phyloP scores from a whole-genome alignment of 2,797 vertebrate species.

The Psittacula derbiana region DNA sequence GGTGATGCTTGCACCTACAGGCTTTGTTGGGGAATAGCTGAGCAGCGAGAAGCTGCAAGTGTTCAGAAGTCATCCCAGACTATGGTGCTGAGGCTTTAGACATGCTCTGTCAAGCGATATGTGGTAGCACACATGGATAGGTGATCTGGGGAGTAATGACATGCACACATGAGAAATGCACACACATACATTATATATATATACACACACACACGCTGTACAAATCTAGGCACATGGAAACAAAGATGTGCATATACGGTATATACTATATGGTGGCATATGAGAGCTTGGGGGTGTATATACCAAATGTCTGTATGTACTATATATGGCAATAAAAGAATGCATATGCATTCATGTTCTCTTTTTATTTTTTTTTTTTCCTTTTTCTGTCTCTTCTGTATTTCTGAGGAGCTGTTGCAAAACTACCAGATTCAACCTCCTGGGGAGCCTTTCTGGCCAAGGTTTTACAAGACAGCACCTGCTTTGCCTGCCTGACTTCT shows the following conservation, averaged over 20 bases:
- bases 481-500: slow-evolving; percentile 50
- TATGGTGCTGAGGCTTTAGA: neutral
- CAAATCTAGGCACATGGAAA: slow-evolving; percentile 8
- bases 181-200: neutral
- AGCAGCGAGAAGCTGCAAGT: neutral
- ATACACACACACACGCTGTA: neutral
- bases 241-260: slow-evolving; percentile 11
- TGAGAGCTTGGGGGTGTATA: slow-evolving; percentile 35
- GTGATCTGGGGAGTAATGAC: neutral
- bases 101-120: neutral
- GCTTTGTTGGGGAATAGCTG: neutral
- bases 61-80: neutral
- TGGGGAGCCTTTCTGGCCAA: slow-evolving; percentile 62
- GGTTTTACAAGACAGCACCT: slow-evolving; percentile 55
- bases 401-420: slow-evolving; percentile 55
- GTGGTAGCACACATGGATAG: rapidly evolving
- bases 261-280: neutral
- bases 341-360: slow-evolving; percentile 58
- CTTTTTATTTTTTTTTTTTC: neutral
- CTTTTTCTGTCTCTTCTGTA: slow-evolving; percentile 35
- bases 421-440: slow-evolving; percentile 60
- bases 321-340: slow-evolving; percentile 39
- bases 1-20: neutral
- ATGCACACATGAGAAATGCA: neutral
- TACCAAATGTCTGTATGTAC: slow-evolving; percentile 57